phyloP scores from a whole-genome alignment of 2,888 invertebrate genomes.

The Heliconius ismenius region DNA sequence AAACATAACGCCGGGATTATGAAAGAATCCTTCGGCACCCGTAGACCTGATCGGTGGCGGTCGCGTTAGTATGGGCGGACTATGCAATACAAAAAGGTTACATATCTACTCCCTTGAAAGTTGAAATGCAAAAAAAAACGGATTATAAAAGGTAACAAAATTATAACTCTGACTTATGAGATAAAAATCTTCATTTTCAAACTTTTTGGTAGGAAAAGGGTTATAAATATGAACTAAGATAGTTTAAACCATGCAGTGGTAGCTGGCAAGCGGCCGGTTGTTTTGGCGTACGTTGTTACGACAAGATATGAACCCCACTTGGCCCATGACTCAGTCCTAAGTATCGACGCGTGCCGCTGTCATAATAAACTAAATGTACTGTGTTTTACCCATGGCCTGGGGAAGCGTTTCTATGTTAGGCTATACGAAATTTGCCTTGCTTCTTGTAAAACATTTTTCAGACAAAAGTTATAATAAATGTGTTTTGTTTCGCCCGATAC shows the following conservation, averaged over 20 bases:
- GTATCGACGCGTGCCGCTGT: conserved; percentile 40
- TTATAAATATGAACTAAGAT: conserved; percentile 2
- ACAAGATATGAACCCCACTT: conserved; percentile 57
- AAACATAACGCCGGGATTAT: too few species aligned
- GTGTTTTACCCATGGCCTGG: conserved; percentile 10
- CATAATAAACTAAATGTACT: conserved; percentile 42
- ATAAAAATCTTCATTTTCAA: too few species aligned
- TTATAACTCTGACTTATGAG: background rate
- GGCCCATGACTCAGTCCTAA: conserved; percentile 61
- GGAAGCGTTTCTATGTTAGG: background rate
- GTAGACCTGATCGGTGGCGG: too few species aligned
- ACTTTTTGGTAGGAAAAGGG: too few species aligned
- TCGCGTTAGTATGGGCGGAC: too few species aligned
- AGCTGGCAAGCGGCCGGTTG: conserved; percentile 18
- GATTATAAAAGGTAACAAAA: background rate
- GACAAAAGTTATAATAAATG: too few species aligned
- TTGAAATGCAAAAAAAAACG: too few species aligned
- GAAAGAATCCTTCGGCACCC: background rate
- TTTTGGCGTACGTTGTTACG: conserved; percentile 50
- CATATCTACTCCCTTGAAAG: too few species aligned
- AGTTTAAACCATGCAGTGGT: background rate
- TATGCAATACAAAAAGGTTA: too few species aligned
- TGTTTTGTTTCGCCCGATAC: background rate
- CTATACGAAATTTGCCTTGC: background rate
- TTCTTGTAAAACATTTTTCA: too few species aligned